phyloP scores from a whole-genome alignment of 2,797 vertebrate genomes.

The Cynopterus sphinx region DNA sequence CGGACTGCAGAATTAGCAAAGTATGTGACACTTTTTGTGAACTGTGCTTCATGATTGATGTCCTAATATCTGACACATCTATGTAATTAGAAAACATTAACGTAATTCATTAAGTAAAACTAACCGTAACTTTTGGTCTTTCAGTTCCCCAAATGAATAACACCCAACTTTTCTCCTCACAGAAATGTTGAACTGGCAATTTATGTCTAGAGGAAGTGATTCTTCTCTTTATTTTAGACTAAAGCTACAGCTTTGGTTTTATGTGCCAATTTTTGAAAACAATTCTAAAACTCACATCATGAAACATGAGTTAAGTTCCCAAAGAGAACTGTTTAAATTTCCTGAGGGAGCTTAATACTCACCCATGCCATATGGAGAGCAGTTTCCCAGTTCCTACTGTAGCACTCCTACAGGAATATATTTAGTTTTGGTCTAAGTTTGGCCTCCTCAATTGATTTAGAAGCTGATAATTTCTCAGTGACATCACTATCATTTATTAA shows the following conservation, averaged over 20 bases:
- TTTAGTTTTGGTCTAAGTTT: slow-evolving; percentile 38
- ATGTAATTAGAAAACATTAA: neutral
- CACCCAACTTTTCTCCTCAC: neutral
- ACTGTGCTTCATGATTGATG: neutral
- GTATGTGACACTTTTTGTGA: neutral
- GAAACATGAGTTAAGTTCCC: slow-evolving; percentile 43
- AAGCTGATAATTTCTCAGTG: slow-evolving; percentile 23
- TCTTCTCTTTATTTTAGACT: slow-evolving; percentile 55
- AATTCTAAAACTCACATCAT: slow-evolving; percentile 66
- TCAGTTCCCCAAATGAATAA: neutral
- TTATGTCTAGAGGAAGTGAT: slow-evolving; percentile 19
- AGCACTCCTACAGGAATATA: neutral
- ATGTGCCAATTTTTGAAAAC: slow-evolving; percentile 59
- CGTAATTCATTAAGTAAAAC: slow-evolving; percentile 39
- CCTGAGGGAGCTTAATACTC: slow-evolving; percentile 41
- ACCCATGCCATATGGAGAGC: slow-evolving; percentile 24
- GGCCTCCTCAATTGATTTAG: slow-evolving; percentile 39
- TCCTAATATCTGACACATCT: neutral
- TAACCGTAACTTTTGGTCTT: neutral
- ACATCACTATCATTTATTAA: slow-evolving; percentile 40
- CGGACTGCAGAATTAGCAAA: neutral
- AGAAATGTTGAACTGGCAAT: slow-evolving; percentile 30
- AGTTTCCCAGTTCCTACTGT: neutral
- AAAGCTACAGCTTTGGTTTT: slow-evolving; percentile 42
- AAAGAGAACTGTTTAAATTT: slow-evolving; percentile 57